phyloP scores from a whole-genome alignment of 2,888 invertebrate genomes.

The Hirtodrosophila alboralis region DNA sequence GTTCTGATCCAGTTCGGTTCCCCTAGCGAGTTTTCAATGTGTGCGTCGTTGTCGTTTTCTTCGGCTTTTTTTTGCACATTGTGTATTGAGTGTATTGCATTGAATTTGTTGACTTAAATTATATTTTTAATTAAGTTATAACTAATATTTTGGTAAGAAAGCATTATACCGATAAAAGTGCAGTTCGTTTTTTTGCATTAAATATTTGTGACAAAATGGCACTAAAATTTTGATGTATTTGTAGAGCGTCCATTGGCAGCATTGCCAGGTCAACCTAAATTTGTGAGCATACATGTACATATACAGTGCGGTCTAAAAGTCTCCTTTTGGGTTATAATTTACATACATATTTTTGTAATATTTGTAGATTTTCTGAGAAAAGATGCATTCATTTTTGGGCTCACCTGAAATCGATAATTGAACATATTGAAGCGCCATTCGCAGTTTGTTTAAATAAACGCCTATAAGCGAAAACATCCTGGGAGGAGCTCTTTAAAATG shows the following conservation, averaged over 20 bases:
- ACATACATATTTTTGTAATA: not conserved
- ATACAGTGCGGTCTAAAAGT: constrained; percentile 41
- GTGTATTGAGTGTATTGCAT: constrained; percentile 25
- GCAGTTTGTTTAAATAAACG: not conserved
- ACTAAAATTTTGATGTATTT: constrained; percentile 33
- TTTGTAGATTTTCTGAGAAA: constrained; percentile 15
- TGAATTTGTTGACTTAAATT: constrained; percentile 18
- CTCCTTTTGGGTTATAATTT: constrained; percentile 3
- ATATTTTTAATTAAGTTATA: not conserved
- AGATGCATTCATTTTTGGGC: constrained; percentile 31
- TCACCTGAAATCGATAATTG: not conserved
- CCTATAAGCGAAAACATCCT: not conserved
- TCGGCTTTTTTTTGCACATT: constrained; percentile 58
- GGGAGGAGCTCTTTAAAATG: constrained; percentile 28
- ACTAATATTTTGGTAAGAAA: constrained; percentile 28
- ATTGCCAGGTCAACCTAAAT: constrained; percentile 54
- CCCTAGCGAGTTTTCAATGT: constrained; percentile 22
- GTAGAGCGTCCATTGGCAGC: constrained; percentile 55
- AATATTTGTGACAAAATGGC: constrained; percentile 9
- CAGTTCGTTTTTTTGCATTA: constrained; percentile 3
- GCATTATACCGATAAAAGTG: not conserved
- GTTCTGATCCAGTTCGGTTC: constrained; percentile 22
- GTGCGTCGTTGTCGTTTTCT: constrained; percentile 52
- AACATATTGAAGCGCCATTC: not conserved
- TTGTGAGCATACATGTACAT: constrained; percentile 48